Evolutionary conservation across 2,888 invertebrate genomes (phyloP).

Genomic region (Volucella inflata): DNA sequence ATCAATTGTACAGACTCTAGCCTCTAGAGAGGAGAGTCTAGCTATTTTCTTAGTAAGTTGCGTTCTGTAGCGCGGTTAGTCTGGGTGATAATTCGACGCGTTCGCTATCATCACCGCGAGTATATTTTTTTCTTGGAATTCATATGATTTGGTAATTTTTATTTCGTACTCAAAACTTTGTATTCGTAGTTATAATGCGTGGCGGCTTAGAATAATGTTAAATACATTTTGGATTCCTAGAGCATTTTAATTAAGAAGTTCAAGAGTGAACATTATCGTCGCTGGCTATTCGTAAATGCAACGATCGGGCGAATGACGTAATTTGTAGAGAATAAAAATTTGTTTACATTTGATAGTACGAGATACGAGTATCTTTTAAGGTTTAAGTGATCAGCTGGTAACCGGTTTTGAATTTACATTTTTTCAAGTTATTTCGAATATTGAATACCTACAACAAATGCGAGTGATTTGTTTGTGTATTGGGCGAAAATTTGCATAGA

Average conservation of each 20-base stretch:
- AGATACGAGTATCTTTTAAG: neutral
- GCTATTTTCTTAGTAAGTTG: constrained; percentile 44
- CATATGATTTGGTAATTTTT: constrained; percentile 17
- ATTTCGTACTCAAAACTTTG: neutral
- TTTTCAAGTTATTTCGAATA: constrained; percentile 30
- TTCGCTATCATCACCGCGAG: constrained; percentile 17
- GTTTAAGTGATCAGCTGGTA: constrained; percentile 62
- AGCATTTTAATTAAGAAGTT: constrained; percentile 7
- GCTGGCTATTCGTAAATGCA: neutral
- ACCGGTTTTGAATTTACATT: constrained; percentile 47
- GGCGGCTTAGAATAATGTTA: neutral
- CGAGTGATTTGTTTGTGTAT: constrained; percentile 18
- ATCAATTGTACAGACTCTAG: constrained; percentile 51
- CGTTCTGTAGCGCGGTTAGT: constrained; percentile 38
- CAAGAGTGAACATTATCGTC: constrained; percentile 1
- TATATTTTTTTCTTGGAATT: constrained; percentile 39
- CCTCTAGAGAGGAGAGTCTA: neutral
- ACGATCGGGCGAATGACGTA: constrained; percentile 49
- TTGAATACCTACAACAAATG: constrained; percentile 28
- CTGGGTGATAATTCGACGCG: constrained; percentile 28
- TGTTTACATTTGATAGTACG: constrained; percentile 56
- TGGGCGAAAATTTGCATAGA: constrained; percentile 8
- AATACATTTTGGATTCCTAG: constrained; percentile 1
- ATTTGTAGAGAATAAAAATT: constrained; percentile 51
- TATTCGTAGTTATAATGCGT: neutral